A percentile compares a stretch with the other conserved stretches of the same genome.
phyloP scores from a whole-genome alignment of 2,888 invertebrate genomes.

The Eudasyphora cyanicolor region DNA sequence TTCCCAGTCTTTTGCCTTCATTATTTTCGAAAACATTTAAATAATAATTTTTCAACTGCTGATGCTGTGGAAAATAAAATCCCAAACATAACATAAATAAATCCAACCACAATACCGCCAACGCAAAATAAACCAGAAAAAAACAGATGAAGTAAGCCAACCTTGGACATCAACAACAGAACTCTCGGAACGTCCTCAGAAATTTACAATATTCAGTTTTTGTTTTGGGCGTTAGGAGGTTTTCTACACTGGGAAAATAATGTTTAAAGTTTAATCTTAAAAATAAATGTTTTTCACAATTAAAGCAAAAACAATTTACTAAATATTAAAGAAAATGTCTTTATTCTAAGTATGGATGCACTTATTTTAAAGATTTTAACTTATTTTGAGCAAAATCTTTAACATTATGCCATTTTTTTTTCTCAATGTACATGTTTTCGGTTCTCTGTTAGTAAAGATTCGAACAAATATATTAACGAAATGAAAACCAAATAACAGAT shows the following conservation, averaged over 20 bases:
- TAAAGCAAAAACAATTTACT: not conserved
- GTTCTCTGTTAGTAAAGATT: constrained; percentile 30
- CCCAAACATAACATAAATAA: not conserved
- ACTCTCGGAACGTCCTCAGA: not conserved
- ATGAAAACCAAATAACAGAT: constrained; percentile 51
- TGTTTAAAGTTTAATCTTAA: too few species aligned
- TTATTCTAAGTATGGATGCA: too few species aligned
- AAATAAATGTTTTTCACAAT: too few species aligned
- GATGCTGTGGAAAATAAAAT: constrained; percentile 23
- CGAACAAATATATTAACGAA: constrained; percentile 34
- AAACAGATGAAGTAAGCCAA: constrained; percentile 2
- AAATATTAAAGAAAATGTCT: too few species aligned
- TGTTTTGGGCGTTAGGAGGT: not conserved
- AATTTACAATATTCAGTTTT: too few species aligned
- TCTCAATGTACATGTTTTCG: not conserved
- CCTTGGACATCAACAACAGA: constrained; percentile 3
- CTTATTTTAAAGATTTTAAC: too few species aligned
- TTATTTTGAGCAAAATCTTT: too few species aligned
- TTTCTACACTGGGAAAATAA: too few species aligned
- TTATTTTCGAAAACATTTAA: not conserved
- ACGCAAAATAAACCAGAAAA: too few species aligned
- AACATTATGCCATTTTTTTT: too few species aligned
- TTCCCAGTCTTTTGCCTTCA: not conserved
- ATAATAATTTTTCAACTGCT: constrained; percentile 53
- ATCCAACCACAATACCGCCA: not conserved